Conservation (phyloP, 1,140 invertebrate species). For the Drosophila elegans region DNA sequence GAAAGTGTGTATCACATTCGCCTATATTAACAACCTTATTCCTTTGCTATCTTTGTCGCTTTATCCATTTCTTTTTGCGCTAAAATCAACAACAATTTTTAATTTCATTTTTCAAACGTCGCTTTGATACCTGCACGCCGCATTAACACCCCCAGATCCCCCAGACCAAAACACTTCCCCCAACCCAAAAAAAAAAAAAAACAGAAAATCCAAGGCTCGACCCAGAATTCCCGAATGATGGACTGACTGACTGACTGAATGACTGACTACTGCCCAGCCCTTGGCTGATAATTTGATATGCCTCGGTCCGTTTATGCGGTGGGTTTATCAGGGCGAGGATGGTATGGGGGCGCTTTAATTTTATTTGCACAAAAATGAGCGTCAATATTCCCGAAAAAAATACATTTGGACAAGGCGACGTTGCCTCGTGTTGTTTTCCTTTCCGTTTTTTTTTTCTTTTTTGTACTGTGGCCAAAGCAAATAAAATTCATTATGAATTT, state of each 20-base stretch:
- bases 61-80: slow-evolving; percentile 51
- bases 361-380: slow-evolving; percentile 80
- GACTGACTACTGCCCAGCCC: slow-evolving; percentile 54
- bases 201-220: slow-evolving; percentile 12
- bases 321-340: slow-evolving; percentile 21
- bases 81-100: slow-evolving; percentile 76
- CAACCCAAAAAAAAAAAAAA: slow-evolving; percentile 11
- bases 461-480: slow-evolving; percentile 73
- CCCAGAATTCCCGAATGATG: slow-evolving; percentile 9
- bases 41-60: slow-evolving; percentile 21
- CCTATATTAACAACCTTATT: background rate
- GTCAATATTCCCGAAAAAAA: slow-evolving; percentile 67
- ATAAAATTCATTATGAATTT: slow-evolving; percentile 85
- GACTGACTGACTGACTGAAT: slow-evolving; percentile 43
- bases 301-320: slow-evolving; percentile 44
- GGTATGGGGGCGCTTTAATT: slow-evolving; percentile 68
- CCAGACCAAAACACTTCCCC: slow-evolving; percentile 13
- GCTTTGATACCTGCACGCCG: slow-evolving; percentile 81
- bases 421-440: slow-evolving; percentile 43
- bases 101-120: slow-evolving; percentile 80
- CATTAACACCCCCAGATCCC: slow-evolving; percentile 70
- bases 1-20: slow-evolving; percentile 3
- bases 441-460: slow-evolving; percentile 28
- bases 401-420: slow-evolving; percentile 58
- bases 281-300: slow-evolving; percentile 81